phyloP scores from a whole-genome alignment of 2,797 vertebrate species.

The Clarias platycephalus region DNA sequence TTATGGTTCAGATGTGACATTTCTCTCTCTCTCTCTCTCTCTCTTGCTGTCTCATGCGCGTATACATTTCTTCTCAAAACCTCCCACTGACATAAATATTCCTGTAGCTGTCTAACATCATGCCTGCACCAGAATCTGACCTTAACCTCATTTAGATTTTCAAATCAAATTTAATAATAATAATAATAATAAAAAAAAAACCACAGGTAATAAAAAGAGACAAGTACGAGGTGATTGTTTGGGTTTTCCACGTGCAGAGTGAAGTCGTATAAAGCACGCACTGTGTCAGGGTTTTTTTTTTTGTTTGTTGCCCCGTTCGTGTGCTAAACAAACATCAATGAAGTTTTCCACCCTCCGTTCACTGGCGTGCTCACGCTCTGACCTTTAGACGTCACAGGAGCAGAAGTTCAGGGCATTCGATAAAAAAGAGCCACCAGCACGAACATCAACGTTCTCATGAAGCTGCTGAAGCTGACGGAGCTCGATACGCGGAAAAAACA shows the following conservation, averaged over 20 bases:
- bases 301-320: constrained; percentile 58
- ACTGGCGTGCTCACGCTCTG: constrained; percentile 59
- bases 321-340: constrained; percentile 71
- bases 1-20: background rate
- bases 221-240: background rate
- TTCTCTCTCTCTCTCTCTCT: background rate
- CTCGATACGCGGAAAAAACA: constrained; percentile 46
- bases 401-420: constrained; percentile 64
- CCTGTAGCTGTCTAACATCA: background rate
- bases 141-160: background rate
- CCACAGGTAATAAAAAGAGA: background rate
- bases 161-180: background rate
- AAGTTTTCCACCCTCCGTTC: constrained; percentile 67
- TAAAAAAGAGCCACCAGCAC: constrained; percentile 62
- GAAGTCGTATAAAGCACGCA: constrained; percentile 68
- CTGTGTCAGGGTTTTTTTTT: constrained; percentile 63
- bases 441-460: constrained; percentile 45
- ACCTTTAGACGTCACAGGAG: constrained; percentile 66
- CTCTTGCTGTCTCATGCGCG: background rate
- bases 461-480: constrained; percentile 18
- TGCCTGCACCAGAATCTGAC: background rate
- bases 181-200: background rate
- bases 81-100: background rate
- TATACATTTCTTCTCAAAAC: background rate
- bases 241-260: background rate